Evolutionary conservation across 2,888 invertebrate genomes (phyloP).

Genomic region (Cacoxenus indagator): DNA sequence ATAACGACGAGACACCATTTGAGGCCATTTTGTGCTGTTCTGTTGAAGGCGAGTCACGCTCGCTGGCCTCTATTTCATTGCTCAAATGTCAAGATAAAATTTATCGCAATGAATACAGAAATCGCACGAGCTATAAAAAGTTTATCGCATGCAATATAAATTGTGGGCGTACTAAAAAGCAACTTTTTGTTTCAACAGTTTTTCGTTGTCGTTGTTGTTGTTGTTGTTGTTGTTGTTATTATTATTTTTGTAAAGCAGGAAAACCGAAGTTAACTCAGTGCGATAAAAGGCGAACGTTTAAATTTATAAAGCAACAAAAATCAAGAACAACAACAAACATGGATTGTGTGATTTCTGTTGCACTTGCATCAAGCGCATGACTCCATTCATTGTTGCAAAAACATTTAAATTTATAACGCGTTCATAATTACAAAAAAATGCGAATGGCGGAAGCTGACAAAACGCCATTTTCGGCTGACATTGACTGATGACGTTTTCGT

Average conservation of each 20-base stretch:
- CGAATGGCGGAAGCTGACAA: constrained; percentile 55
- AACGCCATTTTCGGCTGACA: constrained; percentile 59
- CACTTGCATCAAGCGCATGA: background rate
- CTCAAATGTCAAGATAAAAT: constrained; percentile 19
- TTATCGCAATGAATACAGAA: background rate
- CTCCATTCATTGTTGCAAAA: background rate
- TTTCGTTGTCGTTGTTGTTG: background rate
- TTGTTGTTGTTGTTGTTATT: background rate
- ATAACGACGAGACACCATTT: background rate
- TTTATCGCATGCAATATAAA: constrained; percentile 57
- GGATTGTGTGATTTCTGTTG: no score
- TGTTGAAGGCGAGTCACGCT: background rate
- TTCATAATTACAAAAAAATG: background rate
- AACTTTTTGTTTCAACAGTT: background rate
- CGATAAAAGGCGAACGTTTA: background rate
- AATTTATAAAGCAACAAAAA: constrained; percentile 17
- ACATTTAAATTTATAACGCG: background rate
- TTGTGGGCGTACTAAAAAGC: constrained; percentile 58
- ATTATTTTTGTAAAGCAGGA: constrained; percentile 1
- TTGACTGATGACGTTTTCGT: constrained; percentile 55
- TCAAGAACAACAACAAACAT: background rate
- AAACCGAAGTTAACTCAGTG: background rate
- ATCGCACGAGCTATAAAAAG: constrained; percentile 39
- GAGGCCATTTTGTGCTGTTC: background rate
- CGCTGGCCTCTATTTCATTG: background rate